phyloP scores from a whole-genome alignment of 2,113 vertebrate species.

The Thalassoma bifasciatum region DNA sequence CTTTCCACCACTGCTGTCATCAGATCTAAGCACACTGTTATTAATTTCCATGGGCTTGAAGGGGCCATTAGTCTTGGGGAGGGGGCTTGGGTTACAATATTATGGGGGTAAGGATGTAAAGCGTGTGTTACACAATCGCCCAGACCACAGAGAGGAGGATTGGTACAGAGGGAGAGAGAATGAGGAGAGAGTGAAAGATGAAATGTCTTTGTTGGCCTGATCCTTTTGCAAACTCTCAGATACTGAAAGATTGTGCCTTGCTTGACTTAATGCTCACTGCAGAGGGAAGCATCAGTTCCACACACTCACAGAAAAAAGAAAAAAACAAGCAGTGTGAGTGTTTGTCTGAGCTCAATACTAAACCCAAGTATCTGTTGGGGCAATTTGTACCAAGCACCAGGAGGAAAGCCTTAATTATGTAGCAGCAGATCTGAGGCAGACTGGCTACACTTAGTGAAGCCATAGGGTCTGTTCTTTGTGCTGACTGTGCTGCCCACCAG shows the following conservation, averaged over 20 bases:
- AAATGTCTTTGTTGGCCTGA: slow-evolving; percentile 33
- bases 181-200: slow-evolving; percentile 46
- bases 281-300: neutral
- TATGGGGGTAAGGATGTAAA: slow-evolving; percentile 42
- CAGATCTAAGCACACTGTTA: slow-evolving; percentile 68
- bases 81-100: slow-evolving; percentile 64
- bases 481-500: slow-evolving; percentile 49
- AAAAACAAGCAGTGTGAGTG: neutral
- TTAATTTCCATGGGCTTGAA: slow-evolving; percentile 74
- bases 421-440: neutral
- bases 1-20: slow-evolving; percentile 45
- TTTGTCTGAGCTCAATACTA: neutral
- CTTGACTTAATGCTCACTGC: neutral
- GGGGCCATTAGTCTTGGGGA: slow-evolving; percentile 71
- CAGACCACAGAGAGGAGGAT: slow-evolving; percentile 18
- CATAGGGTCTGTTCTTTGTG: neutral
- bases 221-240: neutral
- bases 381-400: neutral
- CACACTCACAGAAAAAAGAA: neutral
- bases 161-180: slow-evolving; percentile 19
- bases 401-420: neutral
- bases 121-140: slow-evolving; percentile 40
- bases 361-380: neutral
- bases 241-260: neutral
- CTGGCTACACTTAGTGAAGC: neutral